Conservation (phyloP, 1,140 invertebrate genomes). For the Nephila pilipes region DNA sequence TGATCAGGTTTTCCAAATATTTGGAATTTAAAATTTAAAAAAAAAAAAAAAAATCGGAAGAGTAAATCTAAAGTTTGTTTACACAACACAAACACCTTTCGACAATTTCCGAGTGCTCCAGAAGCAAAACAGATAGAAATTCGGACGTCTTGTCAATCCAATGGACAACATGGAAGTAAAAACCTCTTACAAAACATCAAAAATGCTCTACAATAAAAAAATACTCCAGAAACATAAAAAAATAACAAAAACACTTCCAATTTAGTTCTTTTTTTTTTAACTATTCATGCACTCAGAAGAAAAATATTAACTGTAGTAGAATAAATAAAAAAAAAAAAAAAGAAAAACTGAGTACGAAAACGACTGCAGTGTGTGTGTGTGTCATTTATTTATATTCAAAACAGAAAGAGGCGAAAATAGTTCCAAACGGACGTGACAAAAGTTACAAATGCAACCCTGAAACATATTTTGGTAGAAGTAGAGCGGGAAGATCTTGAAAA, state of each 20-base stretch:
- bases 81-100: no score
- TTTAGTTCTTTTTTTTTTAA: not conserved
- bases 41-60: no score
- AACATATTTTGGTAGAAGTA: not conserved
- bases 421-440: not conserved
- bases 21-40: no score
- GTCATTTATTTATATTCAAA: constrained; percentile 24
- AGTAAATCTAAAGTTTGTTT: no score
- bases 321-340: no score
- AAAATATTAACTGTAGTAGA: not conserved
- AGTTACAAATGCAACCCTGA: not conserved
- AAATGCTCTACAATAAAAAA: not conserved
- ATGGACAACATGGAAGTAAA: no score
- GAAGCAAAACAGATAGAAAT: no score
- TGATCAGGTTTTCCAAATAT: no score
- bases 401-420: not conserved
- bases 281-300: not conserved
- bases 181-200: not conserved
- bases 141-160: no score
- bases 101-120: no score
- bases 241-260: not conserved
- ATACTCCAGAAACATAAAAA: not conserved
- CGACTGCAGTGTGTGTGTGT: not conserved
- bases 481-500: not conserved
- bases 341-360: not conserved